Evolutionary conservation across 1,140 invertebrate species (phyloP), one percentile per base, ranked within the genome.

Genomic region (Berghia stephanieae): DNA sequence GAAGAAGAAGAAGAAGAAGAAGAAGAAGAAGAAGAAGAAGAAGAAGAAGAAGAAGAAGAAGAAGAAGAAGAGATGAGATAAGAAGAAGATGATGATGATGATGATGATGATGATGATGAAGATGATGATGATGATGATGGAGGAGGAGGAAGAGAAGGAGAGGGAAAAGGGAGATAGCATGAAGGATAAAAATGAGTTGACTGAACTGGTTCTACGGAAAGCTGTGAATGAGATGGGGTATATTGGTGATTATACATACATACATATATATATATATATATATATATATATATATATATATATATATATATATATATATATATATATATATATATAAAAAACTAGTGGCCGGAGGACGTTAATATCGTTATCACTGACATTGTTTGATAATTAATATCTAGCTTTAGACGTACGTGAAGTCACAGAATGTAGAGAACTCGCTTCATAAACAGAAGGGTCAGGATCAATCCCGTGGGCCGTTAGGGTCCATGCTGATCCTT

Each of bases 71-170:
- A 44, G 68, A 71, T 38, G 46, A 43, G 24, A 43, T 44, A 21
- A 71, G 43, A 79, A 68, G 57, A 69, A 79, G 63, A 49, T 52
- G 40, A 73, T 52, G 40, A 52, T 43, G 3, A 57, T 21, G 68
- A n/a, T 43, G 49, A 43, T 18, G 76, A 40, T 60, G 67, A 69
- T 24, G 43, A 36, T 40, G 67, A 43, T 57, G 66, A 77, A 13
- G 21, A 24, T 27, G 24, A 21, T 27, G 46, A 57, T 24, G 67
- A 57, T 31, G 68, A 63, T 42, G 55, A 60, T 40, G 73, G 57
- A 10, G 43, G n/a, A 16, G 31, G 27, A 42, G 52, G 46, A 46
- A 38, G 40, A 60, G 76, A 72, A n/a, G 38, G 10, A 21, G 13
- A 8, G 8, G 57, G 66, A 36, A 36, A 36, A 36, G 3, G 66